A percentile compares a stretch with the other conserved stretches of the same genome.
Conservation (phyloP, 2,113 vertebrate genomes). For the Pagrus major region DNA sequence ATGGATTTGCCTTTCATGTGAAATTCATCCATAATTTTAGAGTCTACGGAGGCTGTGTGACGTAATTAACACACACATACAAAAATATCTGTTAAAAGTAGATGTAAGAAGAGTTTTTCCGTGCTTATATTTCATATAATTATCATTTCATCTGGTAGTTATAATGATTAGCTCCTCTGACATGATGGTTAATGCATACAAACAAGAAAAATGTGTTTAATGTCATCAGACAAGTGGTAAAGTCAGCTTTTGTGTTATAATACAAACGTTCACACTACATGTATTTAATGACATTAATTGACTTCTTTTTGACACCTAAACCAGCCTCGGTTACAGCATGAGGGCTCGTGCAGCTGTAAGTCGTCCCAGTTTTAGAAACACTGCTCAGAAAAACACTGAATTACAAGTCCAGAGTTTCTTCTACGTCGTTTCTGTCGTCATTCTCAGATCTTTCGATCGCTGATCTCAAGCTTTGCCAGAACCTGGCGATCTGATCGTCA, state of each 20-base stretch:
- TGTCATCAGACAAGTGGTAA: not conserved
- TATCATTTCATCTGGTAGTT: not conserved
- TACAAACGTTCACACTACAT: not conserved
- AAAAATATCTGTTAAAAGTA: not conserved
- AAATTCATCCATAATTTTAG: not conserved
- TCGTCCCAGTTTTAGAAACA: not conserved
- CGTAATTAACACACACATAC: not conserved
- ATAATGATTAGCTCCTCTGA: not conserved
- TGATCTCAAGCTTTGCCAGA: slow-evolving; percentile 87
- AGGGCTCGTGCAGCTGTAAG: not conserved
- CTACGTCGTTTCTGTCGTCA: not conserved
- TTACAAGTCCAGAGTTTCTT: not conserved
- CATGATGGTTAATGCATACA: not conserved
- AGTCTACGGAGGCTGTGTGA: not conserved
- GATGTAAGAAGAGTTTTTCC: not conserved
- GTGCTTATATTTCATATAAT: not conserved
- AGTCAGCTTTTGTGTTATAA: not conserved
- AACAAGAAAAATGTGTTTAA: not conserved
- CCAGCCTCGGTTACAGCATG: not conserved
- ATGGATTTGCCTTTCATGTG: slow-evolving; percentile 3
- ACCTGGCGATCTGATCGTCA: slow-evolving; percentile 72
- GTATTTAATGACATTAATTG: not conserved
- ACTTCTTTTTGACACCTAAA: not conserved
- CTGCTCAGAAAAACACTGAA: not conserved
- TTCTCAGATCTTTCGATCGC: slow-evolving; percentile 73